Conservation (phyloP, 2,113 vertebrate species). For the Cathartes aura region DNA sequence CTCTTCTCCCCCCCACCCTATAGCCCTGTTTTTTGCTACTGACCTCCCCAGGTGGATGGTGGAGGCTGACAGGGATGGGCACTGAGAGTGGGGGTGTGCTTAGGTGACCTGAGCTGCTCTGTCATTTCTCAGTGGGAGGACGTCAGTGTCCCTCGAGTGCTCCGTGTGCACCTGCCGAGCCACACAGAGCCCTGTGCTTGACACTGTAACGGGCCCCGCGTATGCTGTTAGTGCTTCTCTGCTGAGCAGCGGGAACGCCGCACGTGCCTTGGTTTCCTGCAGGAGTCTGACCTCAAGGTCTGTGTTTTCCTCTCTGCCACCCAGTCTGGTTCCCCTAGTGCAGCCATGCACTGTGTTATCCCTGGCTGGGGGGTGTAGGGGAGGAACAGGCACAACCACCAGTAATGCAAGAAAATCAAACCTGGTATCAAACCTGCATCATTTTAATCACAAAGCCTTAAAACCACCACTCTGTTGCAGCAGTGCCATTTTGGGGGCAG, state of each 20-base stretch:
- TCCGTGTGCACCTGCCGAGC: neutral
- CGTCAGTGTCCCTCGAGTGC: neutral
- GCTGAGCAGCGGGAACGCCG: rapidly evolving
- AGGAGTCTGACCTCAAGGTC: neutral
- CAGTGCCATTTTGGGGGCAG: neutral
- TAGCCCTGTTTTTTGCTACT: neutral
- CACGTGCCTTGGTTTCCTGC: neutral
- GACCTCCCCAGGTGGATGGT: neutral
- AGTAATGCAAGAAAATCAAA: neutral
- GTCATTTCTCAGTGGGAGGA: neutral
- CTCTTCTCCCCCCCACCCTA: neutral
- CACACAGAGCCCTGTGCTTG: neutral
- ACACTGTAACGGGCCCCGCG: no score
- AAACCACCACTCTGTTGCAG: neutral
- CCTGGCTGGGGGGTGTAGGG: neutral
- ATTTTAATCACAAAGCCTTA: neutral
- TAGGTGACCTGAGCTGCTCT: neutral
- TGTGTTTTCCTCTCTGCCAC: neutral
- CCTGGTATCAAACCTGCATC: neutral
- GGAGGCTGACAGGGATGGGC: neutral
- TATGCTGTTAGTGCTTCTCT: neutral
- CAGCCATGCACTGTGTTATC: rapidly evolving
- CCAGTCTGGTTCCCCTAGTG: rapidly evolving
- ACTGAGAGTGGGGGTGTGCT: neutral
- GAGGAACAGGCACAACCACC: neutral